Evolutionary conservation across 2,888 invertebrate species (phyloP).

Genomic region (Dendrolimus houi): DNA sequence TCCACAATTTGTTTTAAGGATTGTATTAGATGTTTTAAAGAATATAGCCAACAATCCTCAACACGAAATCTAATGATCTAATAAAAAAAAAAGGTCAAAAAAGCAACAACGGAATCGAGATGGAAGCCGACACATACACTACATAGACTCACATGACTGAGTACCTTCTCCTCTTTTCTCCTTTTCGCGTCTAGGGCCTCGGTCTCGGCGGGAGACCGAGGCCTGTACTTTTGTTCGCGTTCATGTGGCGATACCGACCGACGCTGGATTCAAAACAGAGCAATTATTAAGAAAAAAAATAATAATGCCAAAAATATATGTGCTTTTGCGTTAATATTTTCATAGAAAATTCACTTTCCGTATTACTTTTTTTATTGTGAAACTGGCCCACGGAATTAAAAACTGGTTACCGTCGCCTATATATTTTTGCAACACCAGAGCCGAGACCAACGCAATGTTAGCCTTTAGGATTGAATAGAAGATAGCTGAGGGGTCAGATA

Average conservation of each 20-base stretch:
- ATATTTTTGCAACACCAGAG: too few relatives aligned
- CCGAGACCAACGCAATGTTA: too few relatives aligned
- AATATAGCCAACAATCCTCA: background rate
- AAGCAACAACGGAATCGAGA: background rate
- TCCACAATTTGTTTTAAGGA: too few relatives aligned
- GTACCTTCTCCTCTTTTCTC: constrained; percentile 90
- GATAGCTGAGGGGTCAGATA: too few relatives aligned
- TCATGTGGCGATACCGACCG: constrained; percentile 90
- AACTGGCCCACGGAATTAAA: too few relatives aligned
- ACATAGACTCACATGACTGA: constrained; percentile 86
- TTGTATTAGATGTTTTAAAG: background rate
- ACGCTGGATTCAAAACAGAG: constrained; percentile 63
- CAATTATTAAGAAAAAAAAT: background rate
- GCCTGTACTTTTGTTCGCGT: constrained; percentile 85
- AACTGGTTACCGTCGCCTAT: too few relatives aligned
- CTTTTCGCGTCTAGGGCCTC: constrained; percentile 84
- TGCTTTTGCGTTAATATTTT: too few relatives aligned
- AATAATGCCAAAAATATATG: too few relatives aligned
- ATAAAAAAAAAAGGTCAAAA: background rate
- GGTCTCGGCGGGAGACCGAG: constrained; percentile 85
- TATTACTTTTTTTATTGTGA: too few relatives aligned
- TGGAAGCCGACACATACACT: constrained; percentile 53
- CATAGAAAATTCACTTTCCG: too few relatives aligned
- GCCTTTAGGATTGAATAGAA: too few relatives aligned
- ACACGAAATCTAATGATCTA: background rate